Percentiles rank a stretch among this genome's conserved stretches.
Evolutionary conservation across 2,888 invertebrate genomes (phyloP).

Genomic region (Clitarchus hookeri): DNA sequence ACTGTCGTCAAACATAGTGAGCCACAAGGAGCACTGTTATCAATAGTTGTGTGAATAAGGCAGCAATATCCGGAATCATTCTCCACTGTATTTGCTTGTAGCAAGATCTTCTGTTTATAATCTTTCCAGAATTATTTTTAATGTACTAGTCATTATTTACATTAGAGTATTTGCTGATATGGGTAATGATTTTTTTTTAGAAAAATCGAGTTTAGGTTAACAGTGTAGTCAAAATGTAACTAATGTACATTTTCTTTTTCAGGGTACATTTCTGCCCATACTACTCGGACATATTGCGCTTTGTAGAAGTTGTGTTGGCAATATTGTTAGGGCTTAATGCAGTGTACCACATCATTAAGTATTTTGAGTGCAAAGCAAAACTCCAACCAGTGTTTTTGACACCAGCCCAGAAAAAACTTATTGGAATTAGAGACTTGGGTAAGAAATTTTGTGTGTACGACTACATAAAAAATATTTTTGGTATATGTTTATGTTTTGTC

Average conservation of each 20-base stretch:
- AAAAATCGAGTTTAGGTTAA: not conserved
- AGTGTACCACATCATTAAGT: constrained; percentile 56
- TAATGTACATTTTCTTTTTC: constrained; percentile 42
- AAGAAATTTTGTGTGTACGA: constrained; percentile 31
- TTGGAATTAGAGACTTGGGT: constrained; percentile 59
- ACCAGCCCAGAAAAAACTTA: constrained; percentile 58
- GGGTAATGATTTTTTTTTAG: no score
- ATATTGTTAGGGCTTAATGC: constrained; percentile 41
- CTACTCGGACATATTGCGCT: constrained; percentile 40
- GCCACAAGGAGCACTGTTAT: no score
- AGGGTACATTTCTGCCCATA: constrained; percentile 50
- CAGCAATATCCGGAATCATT: no score
- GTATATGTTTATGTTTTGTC: no score
- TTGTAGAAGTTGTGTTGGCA: constrained; percentile 41
- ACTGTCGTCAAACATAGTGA: no score
- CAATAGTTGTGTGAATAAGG: no score
- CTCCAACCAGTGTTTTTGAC: constrained; percentile 57
- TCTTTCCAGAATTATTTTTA: no score
- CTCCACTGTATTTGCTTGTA: no score
- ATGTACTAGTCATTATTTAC: no score
- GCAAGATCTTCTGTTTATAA: no score
- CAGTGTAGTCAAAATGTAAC: not conserved
- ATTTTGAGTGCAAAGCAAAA: constrained; percentile 54
- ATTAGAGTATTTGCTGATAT: no score
- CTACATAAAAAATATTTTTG: no score